Base-by-base conservation (phyloP, 2,888 invertebrate genomes). In the Busseola fusca region DNA sequence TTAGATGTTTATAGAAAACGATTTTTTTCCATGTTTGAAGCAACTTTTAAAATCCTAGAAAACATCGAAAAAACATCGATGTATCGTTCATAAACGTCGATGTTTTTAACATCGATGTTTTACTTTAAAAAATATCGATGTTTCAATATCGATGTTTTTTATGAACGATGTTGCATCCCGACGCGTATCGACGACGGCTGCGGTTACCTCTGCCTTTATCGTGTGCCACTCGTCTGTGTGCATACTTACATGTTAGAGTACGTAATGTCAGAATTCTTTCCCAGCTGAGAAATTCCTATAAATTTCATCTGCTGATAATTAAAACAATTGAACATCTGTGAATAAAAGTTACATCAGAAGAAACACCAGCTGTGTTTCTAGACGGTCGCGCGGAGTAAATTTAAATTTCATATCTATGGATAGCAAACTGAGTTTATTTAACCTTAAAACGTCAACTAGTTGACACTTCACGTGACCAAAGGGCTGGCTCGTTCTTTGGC, bases 261-360 rank as follows among this genome's bases (percentile, higher is more conserved):
- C 21, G 18, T 40, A 16, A 56, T 37, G 2, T 40, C 7, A 54
- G 12, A 1, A 30, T n/a, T 30, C 1, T 25, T 71, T 16, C 1
- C 6, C 16, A n/a, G 25, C n/a, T 21, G 18, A 64, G 10, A 48
- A 12, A 12, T 25, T 34, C 6, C 6, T 0, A 18, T 12, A 42
- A 48, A 40, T 48, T 37, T 14, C 16, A 16, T 27, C 18, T 30
- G 27, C 27, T 37, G 1, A n/a, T 14, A 45, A 34, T 9, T 14
- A n/a, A 21, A 40, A 27, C 48, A 30, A 16, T 60, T 42, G 1
- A 42, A 25, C 3, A 69, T 42, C 12, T 18, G 56, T 14, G n/a
- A 72, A 45, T 37, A 2, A n/a, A 50, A 50, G 12, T 66, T 67
- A 14, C 7, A n/a, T 25, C 18, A 40, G 21, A 71, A 37, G 4